These are phyloP conservation scores for Lycodopsis pacificus DNA, from an alignment of 2,797 vertebrate species.

Conservation along the genomic window DNA sequence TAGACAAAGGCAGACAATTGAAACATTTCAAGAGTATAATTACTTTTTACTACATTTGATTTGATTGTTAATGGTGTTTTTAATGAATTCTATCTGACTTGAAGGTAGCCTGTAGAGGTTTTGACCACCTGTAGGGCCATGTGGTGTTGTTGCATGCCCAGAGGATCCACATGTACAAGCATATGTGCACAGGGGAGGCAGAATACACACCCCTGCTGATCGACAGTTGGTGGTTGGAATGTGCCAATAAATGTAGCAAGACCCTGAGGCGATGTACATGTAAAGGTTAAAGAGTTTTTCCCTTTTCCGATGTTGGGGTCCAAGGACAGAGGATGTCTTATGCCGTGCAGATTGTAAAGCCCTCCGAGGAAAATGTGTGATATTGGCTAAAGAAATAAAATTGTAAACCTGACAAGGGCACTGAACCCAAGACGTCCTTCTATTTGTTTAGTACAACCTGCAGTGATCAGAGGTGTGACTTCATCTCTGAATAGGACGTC, in stretches of 20 bases:
- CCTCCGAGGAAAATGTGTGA: background rate
- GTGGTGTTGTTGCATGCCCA: background rate
- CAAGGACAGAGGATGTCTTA: background rate
- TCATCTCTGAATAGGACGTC: background rate
- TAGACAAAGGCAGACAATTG: conserved; percentile 21
- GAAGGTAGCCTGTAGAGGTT: background rate
- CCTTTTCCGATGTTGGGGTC: background rate
- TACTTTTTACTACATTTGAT: conserved; percentile 2
- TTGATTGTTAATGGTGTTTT: conserved; percentile 15
- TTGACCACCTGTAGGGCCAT: background rate
- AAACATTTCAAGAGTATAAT: background rate
- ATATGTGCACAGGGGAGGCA: background rate
- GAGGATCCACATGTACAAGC: background rate
- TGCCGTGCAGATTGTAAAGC: background rate
- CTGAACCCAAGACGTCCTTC: too few relatives aligned
- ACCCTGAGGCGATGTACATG: background rate
- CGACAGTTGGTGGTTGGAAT: background rate
- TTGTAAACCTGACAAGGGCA: background rate
- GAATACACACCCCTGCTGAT: background rate
- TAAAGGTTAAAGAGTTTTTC: background rate
- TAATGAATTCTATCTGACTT: background rate
- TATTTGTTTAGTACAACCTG: too few relatives aligned
- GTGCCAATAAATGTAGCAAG: background rate
- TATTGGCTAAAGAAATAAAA: too few relatives aligned
- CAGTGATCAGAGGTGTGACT: background rate